A percentile compares a stretch with the other conserved stretches of the same genome.
Evolutionary conservation across 2,888 invertebrate genomes (phyloP).

Genomic region (Xylocampa areola): DNA sequence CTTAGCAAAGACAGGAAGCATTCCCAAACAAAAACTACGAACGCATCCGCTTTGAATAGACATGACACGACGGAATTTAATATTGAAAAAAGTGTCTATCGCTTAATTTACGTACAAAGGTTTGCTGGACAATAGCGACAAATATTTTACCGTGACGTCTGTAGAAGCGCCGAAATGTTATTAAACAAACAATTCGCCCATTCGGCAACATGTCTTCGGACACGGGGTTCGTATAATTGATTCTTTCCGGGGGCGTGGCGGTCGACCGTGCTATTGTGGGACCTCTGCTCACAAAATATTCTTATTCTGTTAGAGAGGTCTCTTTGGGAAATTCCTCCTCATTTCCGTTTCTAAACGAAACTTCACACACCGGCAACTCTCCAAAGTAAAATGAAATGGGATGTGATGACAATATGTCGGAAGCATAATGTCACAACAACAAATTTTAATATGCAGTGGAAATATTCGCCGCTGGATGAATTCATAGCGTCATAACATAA

Average conservation of each 20-base stretch:
- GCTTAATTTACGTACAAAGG: conserved; percentile 82
- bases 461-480: conserved; percentile 64
- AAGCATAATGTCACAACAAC: conserved; percentile 70
- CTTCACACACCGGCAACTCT: conserved; percentile 79
- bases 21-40: conserved; percentile 78
- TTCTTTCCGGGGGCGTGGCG: conserved; percentile 88
- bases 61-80: conserved; percentile 75
- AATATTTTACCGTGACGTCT: conserved; percentile 85
- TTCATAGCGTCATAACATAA: no score
- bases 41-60: conserved; percentile 82
- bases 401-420: conserved; percentile 86
- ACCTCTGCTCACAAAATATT: conserved; percentile 81
- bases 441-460: conserved; percentile 70
- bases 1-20: conserved; percentile 78
- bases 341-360: conserved; percentile 86
- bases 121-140: conserved; percentile 76
- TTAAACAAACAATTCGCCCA: conserved; percentile 90
- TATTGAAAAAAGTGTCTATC: conserved; percentile 77
- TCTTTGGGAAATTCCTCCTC: conserved; percentile 83
- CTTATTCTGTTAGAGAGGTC: conserved; percentile 77
- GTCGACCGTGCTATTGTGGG: conserved; percentile 76
- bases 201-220: conserved; percentile 83
- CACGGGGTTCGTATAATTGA: conserved; percentile 85
- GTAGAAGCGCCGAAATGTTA: conserved; percentile 85
- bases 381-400: conserved; percentile 85